Conservation (phyloP, 53 echinoderm and acorn worm species). For the Echinarachnius parma region DNA sequence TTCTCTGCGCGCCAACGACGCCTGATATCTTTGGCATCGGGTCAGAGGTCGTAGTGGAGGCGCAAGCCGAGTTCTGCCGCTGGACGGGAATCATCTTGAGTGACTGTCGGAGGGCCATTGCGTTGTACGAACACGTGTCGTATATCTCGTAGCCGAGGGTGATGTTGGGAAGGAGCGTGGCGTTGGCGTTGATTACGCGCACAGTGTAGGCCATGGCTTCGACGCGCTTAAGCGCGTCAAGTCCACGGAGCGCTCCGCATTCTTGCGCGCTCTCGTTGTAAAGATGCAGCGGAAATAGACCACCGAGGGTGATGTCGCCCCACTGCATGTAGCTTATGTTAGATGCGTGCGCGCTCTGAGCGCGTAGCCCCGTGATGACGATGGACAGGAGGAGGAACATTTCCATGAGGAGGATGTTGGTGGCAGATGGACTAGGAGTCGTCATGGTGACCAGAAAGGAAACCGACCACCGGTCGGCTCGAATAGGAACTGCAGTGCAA, state of each 20-base stretch:
- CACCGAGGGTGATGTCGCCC: slow-evolving; percentile 82
- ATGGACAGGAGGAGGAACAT: slow-evolving; percentile 1
- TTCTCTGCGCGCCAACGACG: slow-evolving; percentile 85
- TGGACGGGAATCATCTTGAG: slow-evolving; percentile 83
- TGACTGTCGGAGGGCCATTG: slow-evolving; percentile 66
- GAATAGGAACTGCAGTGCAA: no score
- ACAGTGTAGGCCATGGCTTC: slow-evolving; percentile 95
- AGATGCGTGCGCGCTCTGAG: neutral
- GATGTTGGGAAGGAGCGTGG: slow-evolving; percentile 62
- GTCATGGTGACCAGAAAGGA: no score
- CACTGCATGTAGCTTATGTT: slow-evolving; percentile 55
- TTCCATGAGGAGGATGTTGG: neutral
- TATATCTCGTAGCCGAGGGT: slow-evolving; percentile 88
- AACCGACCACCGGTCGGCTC: no score
- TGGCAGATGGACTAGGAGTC: no score
- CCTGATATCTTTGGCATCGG: slow-evolving; percentile 53
- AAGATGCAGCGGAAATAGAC: slow-evolving; percentile 75
- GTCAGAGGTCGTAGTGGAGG: slow-evolving; percentile 1
- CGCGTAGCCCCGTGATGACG: neutral
- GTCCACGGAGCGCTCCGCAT: slow-evolving; percentile 60
- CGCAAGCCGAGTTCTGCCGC: slow-evolving; percentile 37
- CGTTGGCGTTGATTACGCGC: slow-evolving; percentile 63
- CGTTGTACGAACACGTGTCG: slow-evolving; percentile 80
- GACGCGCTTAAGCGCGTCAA: slow-evolving; percentile 67
- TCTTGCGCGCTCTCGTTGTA: slow-evolving; percentile 63